These are phyloP conservation scores for Oreortyx pictus DNA, from an alignment of 2,797 vertebrate species.

Conservation along the genomic window DNA sequence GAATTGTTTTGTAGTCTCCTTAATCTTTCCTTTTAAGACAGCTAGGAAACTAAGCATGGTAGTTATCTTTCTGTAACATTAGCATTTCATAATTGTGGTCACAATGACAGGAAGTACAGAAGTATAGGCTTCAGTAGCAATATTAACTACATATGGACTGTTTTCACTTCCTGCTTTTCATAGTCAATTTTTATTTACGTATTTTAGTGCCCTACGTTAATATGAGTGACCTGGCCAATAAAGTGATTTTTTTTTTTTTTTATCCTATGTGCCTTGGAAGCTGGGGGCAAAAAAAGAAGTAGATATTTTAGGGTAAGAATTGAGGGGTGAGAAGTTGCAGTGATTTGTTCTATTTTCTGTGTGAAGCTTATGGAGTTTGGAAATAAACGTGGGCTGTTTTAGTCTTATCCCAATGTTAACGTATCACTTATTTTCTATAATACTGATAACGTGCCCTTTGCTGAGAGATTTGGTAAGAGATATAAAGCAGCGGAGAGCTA, in stretches of 20 bases:
- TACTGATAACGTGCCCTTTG: neutral
- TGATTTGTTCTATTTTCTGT: neutral
- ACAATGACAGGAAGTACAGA: conserved; percentile 64
- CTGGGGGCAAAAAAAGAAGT: neutral
- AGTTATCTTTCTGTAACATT: conserved; percentile 28
- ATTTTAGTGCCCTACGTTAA: conserved; percentile 13
- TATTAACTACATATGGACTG: conserved; percentile 54
- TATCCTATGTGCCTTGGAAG: neutral
- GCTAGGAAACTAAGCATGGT: conserved; percentile 26
- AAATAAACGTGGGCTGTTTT: neutral
- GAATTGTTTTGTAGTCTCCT: neutral
- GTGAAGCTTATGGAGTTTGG: neutral
- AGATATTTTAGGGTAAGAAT: neutral
- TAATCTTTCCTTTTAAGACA: conserved; percentile 54
- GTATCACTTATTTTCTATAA: neutral
- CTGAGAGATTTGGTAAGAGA: neutral
- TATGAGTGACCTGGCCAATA: neutral
- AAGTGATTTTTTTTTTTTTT: neutral
- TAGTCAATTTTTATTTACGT: conserved; percentile 39
- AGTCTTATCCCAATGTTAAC: neutral
- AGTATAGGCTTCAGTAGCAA: conserved; percentile 58
- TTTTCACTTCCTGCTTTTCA: conserved; percentile 59
- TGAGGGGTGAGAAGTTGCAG: accelerated
- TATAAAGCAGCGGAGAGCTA: neutral
- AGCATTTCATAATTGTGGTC: conserved; percentile 30